Conservation (phyloP, 1,140 invertebrate species). For the Stratiolaelaps scimitus region DNA sequence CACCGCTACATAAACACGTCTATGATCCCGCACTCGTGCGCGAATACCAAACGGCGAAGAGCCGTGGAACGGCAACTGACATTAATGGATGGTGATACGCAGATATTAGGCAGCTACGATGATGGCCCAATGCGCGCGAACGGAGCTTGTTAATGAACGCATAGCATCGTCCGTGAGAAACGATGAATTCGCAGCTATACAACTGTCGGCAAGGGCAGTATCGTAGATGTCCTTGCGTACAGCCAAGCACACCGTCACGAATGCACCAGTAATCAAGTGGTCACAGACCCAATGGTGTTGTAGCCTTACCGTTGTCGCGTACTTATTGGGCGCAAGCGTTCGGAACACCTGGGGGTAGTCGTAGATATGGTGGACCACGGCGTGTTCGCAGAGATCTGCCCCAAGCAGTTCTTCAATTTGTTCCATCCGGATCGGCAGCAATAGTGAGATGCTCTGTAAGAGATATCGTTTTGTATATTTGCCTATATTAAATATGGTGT, state of each 20-base stretch:
- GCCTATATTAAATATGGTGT: neutral
- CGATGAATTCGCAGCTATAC: conserved; percentile 4
- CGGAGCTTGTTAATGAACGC: too few species aligned
- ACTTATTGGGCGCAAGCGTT: neutral
- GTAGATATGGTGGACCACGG: conserved; percentile 32
- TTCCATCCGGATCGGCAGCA: conserved; percentile 34
- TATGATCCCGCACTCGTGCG: neutral
- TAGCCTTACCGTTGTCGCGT: neutral
- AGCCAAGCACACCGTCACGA: neutral
- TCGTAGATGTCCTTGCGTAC: neutral
- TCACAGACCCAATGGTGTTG: neutral
- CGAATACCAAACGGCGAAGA: neutral
- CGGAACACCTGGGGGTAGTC: conserved; percentile 28
- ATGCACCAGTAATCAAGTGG: neutral
- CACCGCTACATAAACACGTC: neutral
- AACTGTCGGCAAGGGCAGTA: neutral
- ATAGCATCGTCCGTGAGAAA: too few species aligned
- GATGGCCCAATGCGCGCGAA: neutral
- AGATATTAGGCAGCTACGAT: neutral
- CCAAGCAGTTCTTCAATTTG: conserved; percentile 32
- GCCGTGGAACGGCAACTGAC: neutral
- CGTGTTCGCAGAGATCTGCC: conserved; percentile 34
- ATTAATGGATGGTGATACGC: neutral
- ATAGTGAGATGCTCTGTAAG: conserved; percentile 32
- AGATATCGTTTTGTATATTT: too few species aligned